These are phyloP conservation scores for Caenorhabditis sulstoni DNA, from an alignment of 2,888 invertebrate species.

Conservation along the genomic window DNA sequence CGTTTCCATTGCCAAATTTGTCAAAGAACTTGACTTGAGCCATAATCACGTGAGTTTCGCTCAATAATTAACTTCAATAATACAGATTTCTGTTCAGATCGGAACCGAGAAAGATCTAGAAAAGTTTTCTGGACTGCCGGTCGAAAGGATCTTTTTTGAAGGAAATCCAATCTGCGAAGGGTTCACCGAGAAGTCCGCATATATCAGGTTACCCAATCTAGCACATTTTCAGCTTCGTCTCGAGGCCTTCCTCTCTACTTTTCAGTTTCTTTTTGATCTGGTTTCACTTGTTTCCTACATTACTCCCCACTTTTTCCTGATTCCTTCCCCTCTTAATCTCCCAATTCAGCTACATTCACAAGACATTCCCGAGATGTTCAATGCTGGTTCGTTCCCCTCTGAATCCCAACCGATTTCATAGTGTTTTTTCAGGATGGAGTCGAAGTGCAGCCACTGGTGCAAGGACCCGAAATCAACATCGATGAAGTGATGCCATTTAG, in stretches of 20 bases:
- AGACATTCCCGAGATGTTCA: conserved; percentile 72
- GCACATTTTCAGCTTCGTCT: conserved; percentile 24
- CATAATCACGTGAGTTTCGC: conserved; percentile 72
- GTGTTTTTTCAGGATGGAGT: conserved; percentile 47
- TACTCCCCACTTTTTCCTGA: conserved; percentile 7
- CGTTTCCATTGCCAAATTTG: conserved; percentile 70
- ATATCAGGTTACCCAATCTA: conserved; percentile 61
- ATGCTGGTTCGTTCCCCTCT: conserved; percentile 62
- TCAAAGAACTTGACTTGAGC: conserved; percentile 75
- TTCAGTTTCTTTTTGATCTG: conserved; percentile 12
- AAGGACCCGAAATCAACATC: conserved; percentile 33
- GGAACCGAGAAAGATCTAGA: conserved; percentile 68
- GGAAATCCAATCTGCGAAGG: conserved; percentile 73
- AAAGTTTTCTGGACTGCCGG: conserved; percentile 71
- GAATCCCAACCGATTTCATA: neutral
- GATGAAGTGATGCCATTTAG: conserved; percentile 47
- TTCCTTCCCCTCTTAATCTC: conserved; percentile 3
- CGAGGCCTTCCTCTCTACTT: conserved; percentile 9
- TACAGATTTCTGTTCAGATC: conserved; percentile 65
- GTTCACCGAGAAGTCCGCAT: conserved; percentile 59
- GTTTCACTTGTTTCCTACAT: conserved; percentile 11
- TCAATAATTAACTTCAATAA: neutral
- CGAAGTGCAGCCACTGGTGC: conserved; percentile 45
- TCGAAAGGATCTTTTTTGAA: conserved; percentile 75
- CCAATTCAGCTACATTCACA: conserved; percentile 73